Evolutionary conservation across 2,113 vertebrate genomes (phyloP).

Genomic region (Saimiri boliviensis): DNA sequence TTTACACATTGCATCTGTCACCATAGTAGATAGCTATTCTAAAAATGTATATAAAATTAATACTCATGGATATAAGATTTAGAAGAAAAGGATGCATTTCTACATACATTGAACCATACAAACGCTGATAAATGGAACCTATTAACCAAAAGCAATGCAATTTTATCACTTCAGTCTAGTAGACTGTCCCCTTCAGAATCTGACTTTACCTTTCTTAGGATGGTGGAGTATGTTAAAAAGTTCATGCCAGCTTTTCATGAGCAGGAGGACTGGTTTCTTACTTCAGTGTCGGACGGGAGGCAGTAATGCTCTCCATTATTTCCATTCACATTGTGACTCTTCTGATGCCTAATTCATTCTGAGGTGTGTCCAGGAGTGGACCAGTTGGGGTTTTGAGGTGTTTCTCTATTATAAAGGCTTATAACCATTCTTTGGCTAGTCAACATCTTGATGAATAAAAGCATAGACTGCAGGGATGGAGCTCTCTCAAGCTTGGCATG

Average conservation of each 20-base stretch:
- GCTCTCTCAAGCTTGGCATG: background rate
- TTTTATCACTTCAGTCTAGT: background rate
- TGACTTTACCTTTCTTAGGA: background rate
- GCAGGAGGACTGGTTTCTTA: background rate
- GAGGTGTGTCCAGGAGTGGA: background rate
- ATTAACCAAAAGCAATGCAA: background rate
- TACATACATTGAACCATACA: background rate
- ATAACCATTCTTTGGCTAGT: background rate
- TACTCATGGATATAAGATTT: background rate
- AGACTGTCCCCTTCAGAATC: background rate
- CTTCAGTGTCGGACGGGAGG: background rate
- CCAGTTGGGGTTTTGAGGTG: background rate
- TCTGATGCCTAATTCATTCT: background rate
- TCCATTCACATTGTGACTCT: background rate
- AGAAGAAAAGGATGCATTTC: background rate
- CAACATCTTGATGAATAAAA: slow-evolving; percentile 22
- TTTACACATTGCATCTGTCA: background rate
- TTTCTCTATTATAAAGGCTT: background rate
- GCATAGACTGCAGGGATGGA: background rate
- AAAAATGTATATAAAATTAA: background rate
- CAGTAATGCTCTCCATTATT: background rate
- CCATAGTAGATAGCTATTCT: background rate
- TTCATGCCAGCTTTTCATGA: background rate
- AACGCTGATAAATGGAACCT: background rate
- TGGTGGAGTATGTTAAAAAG: background rate